A percentile compares a stretch with the other conserved stretches of the same genome.
Evolutionary conservation across 2,888 invertebrate species (phyloP).

Genomic region (Caenorhabditis angaria): DNA sequence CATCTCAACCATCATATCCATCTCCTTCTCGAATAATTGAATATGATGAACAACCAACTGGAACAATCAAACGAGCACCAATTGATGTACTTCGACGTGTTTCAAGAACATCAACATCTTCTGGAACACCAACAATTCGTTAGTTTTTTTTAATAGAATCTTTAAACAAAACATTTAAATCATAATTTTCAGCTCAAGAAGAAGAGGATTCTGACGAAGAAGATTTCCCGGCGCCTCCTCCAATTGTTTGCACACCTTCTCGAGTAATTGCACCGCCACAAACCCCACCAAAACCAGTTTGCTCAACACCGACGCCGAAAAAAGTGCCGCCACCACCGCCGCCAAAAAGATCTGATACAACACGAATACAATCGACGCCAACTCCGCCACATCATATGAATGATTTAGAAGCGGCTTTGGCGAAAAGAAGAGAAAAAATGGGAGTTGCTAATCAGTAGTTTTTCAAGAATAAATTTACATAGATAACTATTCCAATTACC

Average conservation of each 20-base stretch:
- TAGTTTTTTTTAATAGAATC: too few species aligned
- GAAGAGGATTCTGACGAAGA: constrained; percentile 71
- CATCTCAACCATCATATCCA: constrained; percentile 27
- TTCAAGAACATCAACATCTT: constrained; percentile 31
- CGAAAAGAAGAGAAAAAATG: constrained; percentile 50
- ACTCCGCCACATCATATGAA: constrained; percentile 32
- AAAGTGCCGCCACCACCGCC: constrained; percentile 64
- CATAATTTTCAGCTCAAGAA: constrained; percentile 36
- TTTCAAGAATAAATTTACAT: too few species aligned
- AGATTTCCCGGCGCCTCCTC: constrained; percentile 64
- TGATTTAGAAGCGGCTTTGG: constrained; percentile 60
- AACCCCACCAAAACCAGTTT: constrained; percentile 41
- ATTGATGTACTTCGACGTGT: constrained; percentile 50
- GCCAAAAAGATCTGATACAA: constrained; percentile 66
- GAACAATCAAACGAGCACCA: constrained; percentile 68
- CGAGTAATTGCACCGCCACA: constrained; percentile 11
- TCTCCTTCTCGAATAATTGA: constrained; percentile 22
- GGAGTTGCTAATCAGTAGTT: neutral
- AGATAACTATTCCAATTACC: too few species aligned
- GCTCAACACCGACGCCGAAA: constrained; percentile 21
- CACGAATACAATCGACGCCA: constrained; percentile 47
- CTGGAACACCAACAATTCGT: constrained; percentile 39
- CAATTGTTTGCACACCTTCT: constrained; percentile 16
- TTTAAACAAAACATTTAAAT: neutral
- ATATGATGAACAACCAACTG: constrained; percentile 53